Evolutionary conservation across 53 echinoderm and acorn worm genomes (phyloP).

Genomic region (Stichopus horrens): DNA sequence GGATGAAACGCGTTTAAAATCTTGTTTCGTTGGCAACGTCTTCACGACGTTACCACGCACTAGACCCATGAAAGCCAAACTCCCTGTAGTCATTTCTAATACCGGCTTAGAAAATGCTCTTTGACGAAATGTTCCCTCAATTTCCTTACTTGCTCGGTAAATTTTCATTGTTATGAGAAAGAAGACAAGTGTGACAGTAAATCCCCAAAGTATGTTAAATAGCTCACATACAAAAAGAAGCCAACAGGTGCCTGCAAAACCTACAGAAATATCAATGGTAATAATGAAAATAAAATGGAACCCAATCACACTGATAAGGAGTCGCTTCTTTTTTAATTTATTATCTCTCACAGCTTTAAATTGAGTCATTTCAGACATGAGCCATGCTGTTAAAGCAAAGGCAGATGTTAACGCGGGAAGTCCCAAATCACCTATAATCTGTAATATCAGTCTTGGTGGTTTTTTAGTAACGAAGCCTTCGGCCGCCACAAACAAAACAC

Average conservation of each 20-base stretch:
- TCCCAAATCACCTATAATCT: slow-evolving; percentile 12
- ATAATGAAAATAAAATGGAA: slow-evolving; percentile 17
- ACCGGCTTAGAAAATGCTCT: slow-evolving; percentile 26
- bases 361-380: slow-evolving; percentile 19
- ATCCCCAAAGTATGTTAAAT: slow-evolving; percentile 14
- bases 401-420: slow-evolving; percentile 29
- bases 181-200: not conserved
- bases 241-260: slow-evolving; percentile 7
- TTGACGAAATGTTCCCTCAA: not conserved
- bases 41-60: not conserved
- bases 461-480: not conserved
- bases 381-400: slow-evolving; percentile 10
- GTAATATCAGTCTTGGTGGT: not conserved
- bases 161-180: slow-evolving; percentile 1
- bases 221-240: slow-evolving; percentile 20
- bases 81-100: not conserved
- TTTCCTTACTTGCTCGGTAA: not conserved
- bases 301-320: not conserved
- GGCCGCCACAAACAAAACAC: not conserved
- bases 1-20: not conserved
- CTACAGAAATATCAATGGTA: slow-evolving; percentile 1
- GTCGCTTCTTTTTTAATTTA: not conserved
- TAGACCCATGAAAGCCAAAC: not conserved
- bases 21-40: too few relatives aligned
- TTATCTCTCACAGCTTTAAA: not conserved